Base-by-base conservation (phyloP, 2,888 invertebrate genomes). In the Pycnomerus fuliginosus region DNA sequence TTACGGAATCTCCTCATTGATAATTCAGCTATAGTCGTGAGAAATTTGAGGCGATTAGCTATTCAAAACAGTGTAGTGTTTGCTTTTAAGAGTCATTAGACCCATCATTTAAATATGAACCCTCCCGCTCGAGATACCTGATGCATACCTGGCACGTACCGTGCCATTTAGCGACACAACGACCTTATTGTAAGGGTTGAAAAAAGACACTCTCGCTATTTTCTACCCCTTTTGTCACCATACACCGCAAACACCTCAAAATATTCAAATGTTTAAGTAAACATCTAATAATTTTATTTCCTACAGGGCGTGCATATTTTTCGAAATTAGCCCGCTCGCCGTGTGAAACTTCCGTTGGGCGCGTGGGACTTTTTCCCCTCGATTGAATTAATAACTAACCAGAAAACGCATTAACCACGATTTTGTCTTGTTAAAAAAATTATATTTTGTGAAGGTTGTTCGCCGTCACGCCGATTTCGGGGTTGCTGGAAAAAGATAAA, bases 241-340 rank as follows among this genome's bases (percentile, higher is more conserved):
- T n/a, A n/a, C n/a, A 17, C 10, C n/a, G n/a, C n/a, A 22, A 37
- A 37, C 13, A 38, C 38, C 38, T 29, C 38, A 38, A 38, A 16
- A 38, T 20, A 38, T 38, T 38, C 30, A 38, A 38, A 38, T 36
- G 13, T 20, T 29, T 37, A 30, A 38, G 39, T 39, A 39, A 39
- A 39, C 39, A 39, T 39, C 31, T 38, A 30, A 38, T 38, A 38
- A 38, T 30, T 38, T 38, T 29, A 30, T 30, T 54, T 55, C 53
- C 50, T 50, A 42, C 28, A 43, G 54, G 56, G 56, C 56, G 56
- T 57, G 41, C 55, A 57, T 57, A 54, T 52, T 54, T 45, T 31
- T 17, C 13, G 38, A 47, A 52, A 32, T 39, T 25, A 28, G 36
- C 23, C 13, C 28, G 36, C 16, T 25, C 27, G 24, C 39, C 32